Conservation (phyloP, 2,888 invertebrate genomes). For the Tipula unca region DNA sequence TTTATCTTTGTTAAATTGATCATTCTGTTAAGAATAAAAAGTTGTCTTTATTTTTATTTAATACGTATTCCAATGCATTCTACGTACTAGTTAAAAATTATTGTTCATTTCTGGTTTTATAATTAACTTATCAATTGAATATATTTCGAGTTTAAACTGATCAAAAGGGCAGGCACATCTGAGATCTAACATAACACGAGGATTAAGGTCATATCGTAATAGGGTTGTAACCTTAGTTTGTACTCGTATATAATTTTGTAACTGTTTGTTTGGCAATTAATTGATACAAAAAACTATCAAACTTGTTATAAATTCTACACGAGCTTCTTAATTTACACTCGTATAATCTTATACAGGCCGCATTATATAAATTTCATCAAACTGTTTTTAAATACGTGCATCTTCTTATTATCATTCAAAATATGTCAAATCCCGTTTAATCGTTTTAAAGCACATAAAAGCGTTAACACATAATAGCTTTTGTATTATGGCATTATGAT, state of each 20-base stretch:
- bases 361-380: background rate
- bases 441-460: background rate
- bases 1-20: background rate
- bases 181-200: background rate
- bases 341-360: background rate
- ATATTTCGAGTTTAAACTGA: background rate
- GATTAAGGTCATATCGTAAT: background rate
- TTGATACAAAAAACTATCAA: no score
- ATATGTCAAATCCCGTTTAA: background rate
- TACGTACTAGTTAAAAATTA: background rate
- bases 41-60: background rate
- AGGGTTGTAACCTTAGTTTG: background rate
- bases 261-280: background rate
- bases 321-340: background rate
- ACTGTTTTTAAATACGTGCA: background rate
- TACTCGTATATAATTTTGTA: background rate
- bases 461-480: background rate
- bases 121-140: background rate
- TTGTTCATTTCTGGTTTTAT: background rate
- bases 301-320: no score
- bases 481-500: background rate
- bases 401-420: background rate
- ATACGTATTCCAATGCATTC: background rate
- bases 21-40: background rate
- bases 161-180: background rate